These are phyloP conservation scores for Aphelenchoides besseyi DNA, from an alignment of 1,140 invertebrate genomes.

Conservation along the genomic window DNA sequence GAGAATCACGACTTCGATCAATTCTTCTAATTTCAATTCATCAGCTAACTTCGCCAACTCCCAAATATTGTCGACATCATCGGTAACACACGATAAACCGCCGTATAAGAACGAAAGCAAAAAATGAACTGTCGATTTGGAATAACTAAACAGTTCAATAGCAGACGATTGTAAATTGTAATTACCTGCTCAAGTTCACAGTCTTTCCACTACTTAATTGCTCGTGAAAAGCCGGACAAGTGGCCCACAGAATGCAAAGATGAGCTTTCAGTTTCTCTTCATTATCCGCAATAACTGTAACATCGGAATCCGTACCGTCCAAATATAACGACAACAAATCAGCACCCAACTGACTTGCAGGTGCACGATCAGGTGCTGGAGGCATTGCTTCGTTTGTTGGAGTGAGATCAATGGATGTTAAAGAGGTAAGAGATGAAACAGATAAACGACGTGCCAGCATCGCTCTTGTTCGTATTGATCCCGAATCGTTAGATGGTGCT, in stretches of 20 bases:
- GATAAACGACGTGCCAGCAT: conserved; percentile 50
- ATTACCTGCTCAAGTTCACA: conserved; percentile 32
- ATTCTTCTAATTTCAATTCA: conserved; percentile 45
- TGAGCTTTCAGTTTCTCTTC: conserved; percentile 49
- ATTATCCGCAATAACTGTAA: conserved; percentile 41
- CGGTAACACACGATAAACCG: conserved; percentile 41
- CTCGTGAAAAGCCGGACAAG: conserved; percentile 43
- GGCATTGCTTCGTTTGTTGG: conserved; percentile 43
- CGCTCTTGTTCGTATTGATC: conserved; percentile 25
- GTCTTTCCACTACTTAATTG: background rate
- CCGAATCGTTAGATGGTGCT: conserved; percentile 8
- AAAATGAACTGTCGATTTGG: conserved; percentile 48
- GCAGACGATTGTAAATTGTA: background rate
- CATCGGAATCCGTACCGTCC: conserved; percentile 50
- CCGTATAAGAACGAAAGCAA: conserved; percentile 56
- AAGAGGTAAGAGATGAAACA: conserved; percentile 53
- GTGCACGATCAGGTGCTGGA: conserved; percentile 29
- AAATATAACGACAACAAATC: conserved; percentile 58
- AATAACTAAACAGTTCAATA: conserved; percentile 31
- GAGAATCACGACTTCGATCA: conserved; percentile 47
- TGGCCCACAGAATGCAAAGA: conserved; percentile 54
- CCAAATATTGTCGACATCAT: conserved; percentile 57
- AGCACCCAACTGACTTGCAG: conserved; percentile 45
- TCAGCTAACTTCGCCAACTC: conserved; percentile 49
- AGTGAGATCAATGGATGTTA: conserved; percentile 60